Conservation (phyloP, 2,797 vertebrate species). For the Capromys pilorides region DNA sequence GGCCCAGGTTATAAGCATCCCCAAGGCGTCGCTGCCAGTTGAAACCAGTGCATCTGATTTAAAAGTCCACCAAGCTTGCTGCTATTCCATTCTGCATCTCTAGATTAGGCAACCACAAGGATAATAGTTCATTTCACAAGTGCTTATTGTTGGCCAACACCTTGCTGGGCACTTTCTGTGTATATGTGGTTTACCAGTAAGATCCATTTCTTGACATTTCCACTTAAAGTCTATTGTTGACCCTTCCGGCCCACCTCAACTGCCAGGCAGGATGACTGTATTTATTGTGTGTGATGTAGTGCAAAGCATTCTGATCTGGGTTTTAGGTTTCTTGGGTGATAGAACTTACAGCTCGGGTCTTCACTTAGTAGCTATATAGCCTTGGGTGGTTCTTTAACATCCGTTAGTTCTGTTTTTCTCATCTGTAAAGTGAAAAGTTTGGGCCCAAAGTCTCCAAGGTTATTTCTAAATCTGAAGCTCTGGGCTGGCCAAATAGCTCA, state of each 20-base stretch:
- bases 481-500: neutral
- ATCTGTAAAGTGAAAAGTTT: conserved; percentile 4
- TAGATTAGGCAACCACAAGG: neutral
- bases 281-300: neutral
- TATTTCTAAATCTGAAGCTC: conserved; percentile 1
- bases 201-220: neutral
- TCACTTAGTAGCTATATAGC: neutral
- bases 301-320: neutral
- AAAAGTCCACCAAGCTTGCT: neutral
- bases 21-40: neutral
- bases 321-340: neutral
- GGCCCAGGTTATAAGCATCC: neutral
- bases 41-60: neutral
- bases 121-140: neutral
- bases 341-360: neutral
- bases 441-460: neutral
- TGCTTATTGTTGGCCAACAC: neutral
- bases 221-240: neutral
- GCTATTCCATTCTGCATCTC: neutral
- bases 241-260: neutral
- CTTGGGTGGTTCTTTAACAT: neutral
- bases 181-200: neutral
- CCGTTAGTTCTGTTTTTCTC: neutral
- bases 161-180: neutral
- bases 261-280: neutral